A percentile compares a stretch with the other conserved stretches of the same genome.
phyloP scores from a whole-genome alignment of 2,888 invertebrate genomes.

The Rosalia funebris region DNA sequence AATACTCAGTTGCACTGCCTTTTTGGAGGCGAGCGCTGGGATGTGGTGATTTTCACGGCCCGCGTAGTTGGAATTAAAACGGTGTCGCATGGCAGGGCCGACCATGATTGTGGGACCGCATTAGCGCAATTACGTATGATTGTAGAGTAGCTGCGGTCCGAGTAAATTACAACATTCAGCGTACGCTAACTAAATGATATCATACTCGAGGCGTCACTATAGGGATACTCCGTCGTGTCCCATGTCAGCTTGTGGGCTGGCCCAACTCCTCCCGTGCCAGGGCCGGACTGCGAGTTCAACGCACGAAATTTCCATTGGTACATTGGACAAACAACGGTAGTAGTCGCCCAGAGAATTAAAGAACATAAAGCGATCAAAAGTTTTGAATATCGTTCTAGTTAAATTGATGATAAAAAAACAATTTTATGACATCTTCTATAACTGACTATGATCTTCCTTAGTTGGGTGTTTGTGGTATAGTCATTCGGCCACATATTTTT shows the following conservation, averaged over 20 bases:
- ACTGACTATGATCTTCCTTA: too few relatives aligned
- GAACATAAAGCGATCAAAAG: background rate
- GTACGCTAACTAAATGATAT: slow-evolving; percentile 31
- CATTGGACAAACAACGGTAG: background rate
- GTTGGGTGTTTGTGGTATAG: too few relatives aligned
- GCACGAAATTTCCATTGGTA: background rate
- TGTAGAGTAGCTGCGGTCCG: slow-evolving; percentile 28
- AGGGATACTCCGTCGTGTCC: slow-evolving; percentile 5
- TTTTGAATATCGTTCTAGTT: background rate
- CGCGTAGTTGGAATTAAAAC: too few relatives aligned
- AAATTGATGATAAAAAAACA: too few relatives aligned
- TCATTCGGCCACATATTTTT: too few relatives aligned
- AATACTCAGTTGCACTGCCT: too few relatives aligned
- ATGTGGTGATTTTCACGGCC: too few relatives aligned
- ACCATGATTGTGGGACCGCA: slow-evolving; percentile 30
- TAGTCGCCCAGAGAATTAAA: background rate
- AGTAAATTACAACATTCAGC: slow-evolving; percentile 31
- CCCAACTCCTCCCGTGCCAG: background rate
- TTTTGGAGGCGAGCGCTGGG: too few relatives aligned
- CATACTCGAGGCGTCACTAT: slow-evolving; percentile 22
- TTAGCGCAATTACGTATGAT: slow-evolving; percentile 30
- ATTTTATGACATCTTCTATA: too few relatives aligned
- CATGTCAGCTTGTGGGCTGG: background rate
- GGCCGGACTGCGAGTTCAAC: background rate
- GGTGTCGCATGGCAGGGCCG: too few relatives aligned